phyloP scores from a whole-genome alignment of 2,797 vertebrate species.

The Valencia hispanica region DNA sequence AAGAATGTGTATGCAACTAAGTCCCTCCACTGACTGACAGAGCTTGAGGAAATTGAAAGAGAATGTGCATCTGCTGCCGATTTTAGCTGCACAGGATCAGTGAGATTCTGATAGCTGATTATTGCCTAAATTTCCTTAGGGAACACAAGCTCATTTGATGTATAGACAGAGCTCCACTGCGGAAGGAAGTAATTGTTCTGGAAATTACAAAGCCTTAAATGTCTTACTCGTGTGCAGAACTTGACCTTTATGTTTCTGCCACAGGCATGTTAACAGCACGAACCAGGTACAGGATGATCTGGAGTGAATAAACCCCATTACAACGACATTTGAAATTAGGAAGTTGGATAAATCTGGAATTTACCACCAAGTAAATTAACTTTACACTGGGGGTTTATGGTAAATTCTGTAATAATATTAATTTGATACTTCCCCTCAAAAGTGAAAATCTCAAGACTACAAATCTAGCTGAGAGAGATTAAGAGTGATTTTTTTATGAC shows the following conservation, averaged over 20 bases:
- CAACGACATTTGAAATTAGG: slow-evolving; percentile 8
- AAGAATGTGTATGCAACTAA: slow-evolving; percentile 43
- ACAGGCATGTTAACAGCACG: slow-evolving; percentile 27
- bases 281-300: slow-evolving; percentile 23
- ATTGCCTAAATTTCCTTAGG: slow-evolving; percentile 37
- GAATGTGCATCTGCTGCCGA: slow-evolving; percentile 57
- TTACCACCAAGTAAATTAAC: slow-evolving; percentile 27
- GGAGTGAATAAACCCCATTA: slow-evolving; percentile 25
- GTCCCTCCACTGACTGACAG: slow-evolving; percentile 38
- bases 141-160: slow-evolving; percentile 46
- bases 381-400: slow-evolving; percentile 18
- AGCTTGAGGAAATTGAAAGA: slow-evolving; percentile 9
- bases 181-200: slow-evolving; percentile 31
- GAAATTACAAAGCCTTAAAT: slow-evolving; percentile 42
- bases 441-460: slow-evolving; percentile 27
- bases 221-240: slow-evolving; percentile 33
- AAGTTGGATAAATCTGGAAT: slow-evolving; percentile 5
- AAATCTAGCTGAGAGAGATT: slow-evolving; percentile 33
- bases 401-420: slow-evolving; percentile 56
- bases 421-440: slow-evolving; percentile 43
- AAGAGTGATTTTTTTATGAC: slow-evolving; percentile 40
- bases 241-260: slow-evolving; percentile 55
- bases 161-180: slow-evolving; percentile 30
- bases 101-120: slow-evolving; percentile 45
- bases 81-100: slow-evolving; percentile 51